These are phyloP conservation scores for Cylloceria caligata DNA, from an alignment of 2,888 invertebrate species.

Conservation along the genomic window DNA sequence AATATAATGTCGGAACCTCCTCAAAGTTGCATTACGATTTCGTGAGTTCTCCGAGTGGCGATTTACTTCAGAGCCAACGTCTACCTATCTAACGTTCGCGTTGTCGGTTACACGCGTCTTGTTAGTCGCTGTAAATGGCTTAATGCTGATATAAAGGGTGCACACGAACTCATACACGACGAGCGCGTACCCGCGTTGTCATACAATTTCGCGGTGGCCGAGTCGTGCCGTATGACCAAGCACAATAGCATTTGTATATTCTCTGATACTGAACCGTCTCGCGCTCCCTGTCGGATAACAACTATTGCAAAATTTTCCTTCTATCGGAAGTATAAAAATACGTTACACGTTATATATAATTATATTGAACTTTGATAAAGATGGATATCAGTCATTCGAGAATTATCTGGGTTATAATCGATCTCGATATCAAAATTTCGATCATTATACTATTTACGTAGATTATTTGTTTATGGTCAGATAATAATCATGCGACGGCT, in stretches of 20 bases:
- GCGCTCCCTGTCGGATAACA: slow-evolving; percentile 1
- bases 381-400: too few relatives aligned
- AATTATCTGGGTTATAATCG: too few relatives aligned
- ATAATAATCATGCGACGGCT: too few relatives aligned
- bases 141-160: slow-evolving; percentile 59
- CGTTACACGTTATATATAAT: neutral
- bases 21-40: neutral
- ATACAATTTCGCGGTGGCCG: slow-evolving; percentile 25
- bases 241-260: neutral
- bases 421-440: too few relatives aligned
- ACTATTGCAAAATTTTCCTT: slow-evolving; percentile 2
- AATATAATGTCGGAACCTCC: neutral
- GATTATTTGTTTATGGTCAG: too few relatives aligned
- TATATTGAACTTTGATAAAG: too few relatives aligned
- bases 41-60: neutral
- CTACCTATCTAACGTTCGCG: slow-evolving; percentile 1
- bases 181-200: slow-evolving; percentile 26
- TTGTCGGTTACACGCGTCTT: slow-evolving; percentile 25
- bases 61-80: neutral
- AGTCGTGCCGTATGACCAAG: slow-evolving; percentile 1
- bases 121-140: slow-evolving; percentile 53
- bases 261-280: neutral
- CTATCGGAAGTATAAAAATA: neutral
- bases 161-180: slow-evolving; percentile 28
- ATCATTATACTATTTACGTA: too few relatives aligned